Evolutionary conservation across 1,140 invertebrate species (phyloP).

Genomic region (Brachionus angularis): DNA sequence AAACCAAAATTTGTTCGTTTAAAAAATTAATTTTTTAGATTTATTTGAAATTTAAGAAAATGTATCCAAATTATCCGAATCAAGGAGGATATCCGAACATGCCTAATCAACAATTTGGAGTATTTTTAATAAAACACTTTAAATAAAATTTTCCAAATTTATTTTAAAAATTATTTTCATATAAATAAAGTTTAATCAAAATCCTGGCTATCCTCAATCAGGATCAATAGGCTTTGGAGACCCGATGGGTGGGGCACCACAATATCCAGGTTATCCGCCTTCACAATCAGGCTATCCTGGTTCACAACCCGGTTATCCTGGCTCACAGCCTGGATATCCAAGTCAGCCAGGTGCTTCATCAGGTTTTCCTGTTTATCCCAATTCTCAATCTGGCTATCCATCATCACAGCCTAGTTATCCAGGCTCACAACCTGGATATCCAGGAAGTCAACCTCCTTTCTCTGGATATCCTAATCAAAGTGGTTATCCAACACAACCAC

Average conservation of each 20-base stretch:
- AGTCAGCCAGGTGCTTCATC: neutral
- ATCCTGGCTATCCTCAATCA: constrained; percentile 8
- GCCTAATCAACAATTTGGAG: neutral
- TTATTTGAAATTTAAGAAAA: constrained; percentile 20
- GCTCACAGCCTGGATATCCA: neutral
- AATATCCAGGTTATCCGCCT: neutral
- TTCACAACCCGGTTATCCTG: neutral
- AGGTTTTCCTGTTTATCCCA: neutral
- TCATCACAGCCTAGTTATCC: neutral
- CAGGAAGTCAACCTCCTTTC: neutral
- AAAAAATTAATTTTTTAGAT: neutral
- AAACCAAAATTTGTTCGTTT: too few species aligned
- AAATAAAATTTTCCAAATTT: neutral
- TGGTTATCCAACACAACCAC: too few species aligned
- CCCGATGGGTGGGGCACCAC: neutral
- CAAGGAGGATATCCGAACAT: constrained; percentile 26
- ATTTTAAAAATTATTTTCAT: neutral
- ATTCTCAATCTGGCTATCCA: too few species aligned
- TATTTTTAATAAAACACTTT: too few species aligned
- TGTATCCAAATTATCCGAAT: constrained; percentile 35
- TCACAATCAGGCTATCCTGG: constrained; percentile 7
- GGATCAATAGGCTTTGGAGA: neutral
- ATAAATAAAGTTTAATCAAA: too few species aligned
- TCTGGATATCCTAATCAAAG: neutral
- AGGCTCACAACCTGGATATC: neutral